Evolutionary conservation across 2,113 vertebrate species (phyloP), one percentile per base, ranked within the genome.

Genomic region (Serilophus lunatus): DNA sequence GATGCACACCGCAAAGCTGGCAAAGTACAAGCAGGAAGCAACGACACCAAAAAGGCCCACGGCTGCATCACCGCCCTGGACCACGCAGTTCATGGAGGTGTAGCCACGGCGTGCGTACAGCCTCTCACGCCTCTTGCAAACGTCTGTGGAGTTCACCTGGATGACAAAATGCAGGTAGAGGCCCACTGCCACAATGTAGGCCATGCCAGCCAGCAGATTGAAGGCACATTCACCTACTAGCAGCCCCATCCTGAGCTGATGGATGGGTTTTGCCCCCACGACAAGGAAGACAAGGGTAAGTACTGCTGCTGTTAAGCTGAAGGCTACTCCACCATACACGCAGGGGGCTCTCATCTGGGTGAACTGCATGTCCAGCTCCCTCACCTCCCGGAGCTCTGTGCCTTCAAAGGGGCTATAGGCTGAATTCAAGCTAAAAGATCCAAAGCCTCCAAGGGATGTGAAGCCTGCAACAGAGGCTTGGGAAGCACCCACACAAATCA

Each of bases 301-400:
- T 1, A 93, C 96, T 2, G 96, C 98, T 6, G 95, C 64, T 1
- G 95, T 92, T 40, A 99, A 90, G 95, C 97, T 98, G 97, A 99
- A 98, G 89, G 96, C 60, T 13, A 99, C 95, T 4, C 98, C 98
- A 0, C 98, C 98, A 0, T 99, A 99, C 36, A 99, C 90, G 3
- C 98, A 98, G 4, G 99, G 99, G 14, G 98, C 98, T 96, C 99
- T 98, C 98, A 99, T 97, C 97, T 99, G 99, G 70, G 97, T 98
- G 95, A 98, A 99, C 95, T 99, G 97, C 98, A 98, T 98, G 97
- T 99, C 99, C 69, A 98, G 97, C 0, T 99, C 97, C 19, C 98
- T 97, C 8, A 97, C 97, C 95, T 98, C 82, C 97, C 76, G 97
- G 61, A 99, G 97, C 97, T 99, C 98, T 0, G 97, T 98, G 81